Conservation (phyloP, 2,113 vertebrate genomes). For the Phalacrocorax aristotelis region DNA sequence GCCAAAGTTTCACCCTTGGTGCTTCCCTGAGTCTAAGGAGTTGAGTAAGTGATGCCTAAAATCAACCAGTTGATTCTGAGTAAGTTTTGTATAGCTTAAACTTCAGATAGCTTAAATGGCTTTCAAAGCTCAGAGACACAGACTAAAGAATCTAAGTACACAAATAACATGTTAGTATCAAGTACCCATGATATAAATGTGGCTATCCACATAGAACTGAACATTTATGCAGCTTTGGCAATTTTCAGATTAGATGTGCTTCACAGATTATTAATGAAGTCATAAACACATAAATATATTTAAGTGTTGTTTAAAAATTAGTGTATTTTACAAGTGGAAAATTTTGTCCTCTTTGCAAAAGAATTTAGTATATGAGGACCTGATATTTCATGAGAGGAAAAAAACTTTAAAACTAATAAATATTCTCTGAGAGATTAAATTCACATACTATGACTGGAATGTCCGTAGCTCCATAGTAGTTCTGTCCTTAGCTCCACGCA, state of each 20-base stretch:
- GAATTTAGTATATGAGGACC: not conserved
- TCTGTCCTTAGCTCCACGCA: no score
- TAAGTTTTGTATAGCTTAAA: not conserved
- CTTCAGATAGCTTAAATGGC: not conserved
- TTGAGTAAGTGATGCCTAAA: not conserved
- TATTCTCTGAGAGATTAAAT: not conserved
- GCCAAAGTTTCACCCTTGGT: not conserved
- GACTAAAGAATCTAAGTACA: not conserved
- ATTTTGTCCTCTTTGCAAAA: not conserved
- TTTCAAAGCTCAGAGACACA: not conserved
- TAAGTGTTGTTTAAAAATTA: not conserved
- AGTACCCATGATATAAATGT: not conserved
- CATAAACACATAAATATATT: not conserved
- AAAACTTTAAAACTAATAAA: not conserved
- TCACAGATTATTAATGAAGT: not conserved
- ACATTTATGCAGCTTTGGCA: not conserved
- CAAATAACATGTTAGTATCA: accelerated
- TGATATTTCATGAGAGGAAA: not conserved
- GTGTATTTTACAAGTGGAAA: not conserved
- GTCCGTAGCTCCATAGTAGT: not conserved
- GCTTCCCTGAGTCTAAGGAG: not conserved
- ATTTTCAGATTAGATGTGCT: not conserved
- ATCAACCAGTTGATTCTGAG: not conserved
- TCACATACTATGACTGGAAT: not conserved
- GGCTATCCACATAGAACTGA: not conserved